phyloP scores from a whole-genome alignment of 2,113 vertebrate species.

The Menura novaehollandiae region DNA sequence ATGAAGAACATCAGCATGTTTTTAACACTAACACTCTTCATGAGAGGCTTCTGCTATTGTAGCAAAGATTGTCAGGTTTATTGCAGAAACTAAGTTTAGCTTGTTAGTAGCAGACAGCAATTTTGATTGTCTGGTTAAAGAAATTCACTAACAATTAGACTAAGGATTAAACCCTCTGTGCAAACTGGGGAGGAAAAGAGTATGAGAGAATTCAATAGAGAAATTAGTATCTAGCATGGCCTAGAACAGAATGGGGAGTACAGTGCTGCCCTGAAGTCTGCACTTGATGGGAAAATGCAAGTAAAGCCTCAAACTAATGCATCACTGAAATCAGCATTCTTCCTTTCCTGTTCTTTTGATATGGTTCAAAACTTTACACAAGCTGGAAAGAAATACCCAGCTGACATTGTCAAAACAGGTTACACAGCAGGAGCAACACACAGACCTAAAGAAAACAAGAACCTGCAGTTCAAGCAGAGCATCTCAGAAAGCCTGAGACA shows the following conservation, averaged over 20 bases:
- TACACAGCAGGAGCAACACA: not conserved
- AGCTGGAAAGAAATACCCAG: not conserved
- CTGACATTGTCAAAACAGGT: not conserved
- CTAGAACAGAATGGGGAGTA: not conserved
- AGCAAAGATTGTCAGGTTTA: not conserved
- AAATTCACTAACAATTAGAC: not conserved
- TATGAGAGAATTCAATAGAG: not conserved
- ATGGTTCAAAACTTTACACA: not conserved
- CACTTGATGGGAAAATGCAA: not conserved
- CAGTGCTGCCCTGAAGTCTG: not conserved
- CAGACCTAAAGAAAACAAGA: not conserved
- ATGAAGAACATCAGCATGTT: not conserved
- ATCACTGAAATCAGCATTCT: accelerated
- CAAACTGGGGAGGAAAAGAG: not conserved
- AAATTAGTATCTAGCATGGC: accelerated
- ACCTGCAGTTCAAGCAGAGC: not conserved
- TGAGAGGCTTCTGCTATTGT: not conserved
- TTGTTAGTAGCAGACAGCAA: not conserved
- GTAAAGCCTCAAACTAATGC: not conserved
- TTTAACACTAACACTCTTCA: not conserved
- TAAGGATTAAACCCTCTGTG: not conserved
- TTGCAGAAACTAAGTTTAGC: not conserved
- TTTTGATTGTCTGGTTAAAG: not conserved
- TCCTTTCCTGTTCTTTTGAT: not conserved
- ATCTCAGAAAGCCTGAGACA: not conserved